Conservation (phyloP, 2,113 vertebrate genomes). For the Rattus norvegicus region GRCr8 NC_086020.1:79042001-79042500, state of each 20-base stretch:
- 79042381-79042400: neutral
- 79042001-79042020: rapidly evolving
- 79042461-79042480: neutral
- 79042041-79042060: neutral
- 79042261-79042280: neutral
- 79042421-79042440: neutral
- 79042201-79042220: neutral
- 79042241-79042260: neutral
- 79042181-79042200: neutral
- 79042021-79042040: rapidly evolving
- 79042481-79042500: neutral
- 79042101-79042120: neutral
- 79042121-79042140: too few species aligned
- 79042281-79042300: neutral
- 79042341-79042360: neutral
- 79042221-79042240: neutral
- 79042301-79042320: neutral
- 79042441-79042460: neutral
- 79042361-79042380: neutral
- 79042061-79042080: rapidly evolving
- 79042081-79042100: neutral
- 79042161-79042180: neutral
- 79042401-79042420: neutral
- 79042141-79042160: neutral
- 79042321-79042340: neutral